A percentile compares a stretch with the other conserved stretches of the same genome.
These are phyloP conservation scores for Agrilus planipennis DNA, from an alignment of 1,140 invertebrate genomes.

Conservation along the genomic window DNA sequence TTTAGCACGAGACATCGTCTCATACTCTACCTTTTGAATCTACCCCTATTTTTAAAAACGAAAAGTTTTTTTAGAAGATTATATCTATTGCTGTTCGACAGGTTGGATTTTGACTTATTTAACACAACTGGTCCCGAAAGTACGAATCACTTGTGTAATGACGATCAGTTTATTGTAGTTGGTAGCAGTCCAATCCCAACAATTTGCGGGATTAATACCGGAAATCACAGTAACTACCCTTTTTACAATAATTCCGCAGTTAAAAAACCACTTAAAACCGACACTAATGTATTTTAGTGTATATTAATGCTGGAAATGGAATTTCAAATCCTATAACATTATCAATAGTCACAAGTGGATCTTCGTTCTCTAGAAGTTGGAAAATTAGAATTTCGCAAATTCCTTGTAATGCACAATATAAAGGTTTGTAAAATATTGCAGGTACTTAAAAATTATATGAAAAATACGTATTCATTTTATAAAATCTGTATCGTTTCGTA, in stretches of 20 bases:
- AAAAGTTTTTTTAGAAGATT: no score
- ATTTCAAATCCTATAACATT: slow-evolving; percentile 61
- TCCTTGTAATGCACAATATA: slow-evolving; percentile 57
- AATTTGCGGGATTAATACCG: slow-evolving; percentile 71
- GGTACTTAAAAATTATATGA: no score
- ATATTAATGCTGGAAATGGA: slow-evolving; percentile 65
- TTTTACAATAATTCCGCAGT: slow-evolving; percentile 1
- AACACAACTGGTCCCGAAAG: slow-evolving; percentile 57
- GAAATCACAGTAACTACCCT: slow-evolving; percentile 64
- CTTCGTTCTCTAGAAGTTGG: slow-evolving; percentile 61
- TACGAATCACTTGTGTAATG: slow-evolving; percentile 64
- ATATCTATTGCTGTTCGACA: no score
- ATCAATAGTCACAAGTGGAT: slow-evolving; percentile 66
- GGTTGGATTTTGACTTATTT: slow-evolving; percentile 71
- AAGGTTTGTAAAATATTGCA: no score
- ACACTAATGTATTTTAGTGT: slow-evolving; percentile 52
- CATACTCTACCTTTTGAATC: no score
- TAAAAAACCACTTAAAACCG: no score
- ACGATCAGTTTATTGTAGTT: slow-evolving; percentile 74
- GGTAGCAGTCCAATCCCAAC: slow-evolving; percentile 66
- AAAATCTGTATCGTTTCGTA: no score
- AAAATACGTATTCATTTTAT: no score
- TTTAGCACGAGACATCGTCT: no score
- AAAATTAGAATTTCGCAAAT: slow-evolving; percentile 71
- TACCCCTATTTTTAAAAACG: no score